Evolutionary conservation across 1,140 invertebrate species (phyloP), one percentile per base, ranked within the genome.

Genomic region (Zaprionus nigranus): DNA sequence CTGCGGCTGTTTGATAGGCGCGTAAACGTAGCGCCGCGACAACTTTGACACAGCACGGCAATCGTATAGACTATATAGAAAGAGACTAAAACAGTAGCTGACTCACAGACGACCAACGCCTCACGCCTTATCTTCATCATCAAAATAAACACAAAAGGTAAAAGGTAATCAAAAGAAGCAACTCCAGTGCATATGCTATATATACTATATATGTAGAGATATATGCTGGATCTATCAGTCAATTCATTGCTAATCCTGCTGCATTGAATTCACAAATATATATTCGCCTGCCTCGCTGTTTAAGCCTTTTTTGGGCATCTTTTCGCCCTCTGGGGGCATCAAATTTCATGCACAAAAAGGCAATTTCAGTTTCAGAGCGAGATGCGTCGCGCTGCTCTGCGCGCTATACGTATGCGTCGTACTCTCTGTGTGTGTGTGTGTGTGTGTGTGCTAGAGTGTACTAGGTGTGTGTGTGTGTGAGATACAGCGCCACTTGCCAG

Each of bases 291-390:
- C 40, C 40, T 1, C 7, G 7, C 13, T 38, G 43, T 40, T 82
- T 87, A 86, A 75, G 60, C 83, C 83, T 60, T 86, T 71, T 86
- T 79, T 82, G 83, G 83, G n/a, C 72, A 87, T 82, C 66, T 59
- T 82, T 79, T 86, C 24, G 78, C 62, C 61, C 40, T 46, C 7
- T 46, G 72, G 53, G 56, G 83, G 83, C 79, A 75, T 86, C 83
- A 83, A 77, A 86, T 86, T 86, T 86, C 83, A 86, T 75, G 79
- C 56, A 87, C 83, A 86, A 86, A 46, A 82, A 82, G 86, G 72
- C 79, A 86, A 82, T 77, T 73, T 79, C 65, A 38, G 51, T 73
- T 74, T 74, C 76, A 65, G 79, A 76, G 76, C 76, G 69, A 49
- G 54, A 70, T 79, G 69, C 68, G 68, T 69, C 56, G 28, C 28